Percentiles rank a stretch among this genome's conserved stretches.
Evolutionary conservation across 2,888 invertebrate species (phyloP).

Genomic region (Plebejus argus): DNA sequence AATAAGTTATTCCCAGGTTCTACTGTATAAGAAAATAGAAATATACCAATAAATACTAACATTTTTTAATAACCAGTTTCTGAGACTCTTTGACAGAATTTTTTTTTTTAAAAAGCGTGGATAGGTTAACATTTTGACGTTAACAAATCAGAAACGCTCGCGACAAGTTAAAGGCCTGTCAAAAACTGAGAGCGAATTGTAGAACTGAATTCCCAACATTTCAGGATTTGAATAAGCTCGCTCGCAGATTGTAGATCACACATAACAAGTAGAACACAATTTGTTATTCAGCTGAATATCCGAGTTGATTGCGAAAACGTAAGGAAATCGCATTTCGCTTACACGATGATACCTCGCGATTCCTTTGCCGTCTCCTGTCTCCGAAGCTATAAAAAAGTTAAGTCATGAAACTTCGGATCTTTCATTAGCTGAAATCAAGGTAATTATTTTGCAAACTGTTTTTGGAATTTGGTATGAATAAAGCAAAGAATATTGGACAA

Average conservation of each 20-base stretch:
- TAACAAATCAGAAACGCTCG: no score
- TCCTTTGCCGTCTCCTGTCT: background rate
- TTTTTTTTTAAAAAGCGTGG: background rate
- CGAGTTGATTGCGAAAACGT: background rate
- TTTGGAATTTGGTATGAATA: background rate
- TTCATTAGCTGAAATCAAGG: background rate
- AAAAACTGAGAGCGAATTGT: background rate
- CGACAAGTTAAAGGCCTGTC: no score
- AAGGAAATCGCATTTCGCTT: background rate
- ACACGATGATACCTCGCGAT: conserved; percentile 1
- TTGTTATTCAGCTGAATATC: conserved; percentile 10
- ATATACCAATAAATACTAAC: no score
- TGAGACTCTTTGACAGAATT: no score
- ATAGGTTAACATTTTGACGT: background rate
- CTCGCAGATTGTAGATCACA: background rate
- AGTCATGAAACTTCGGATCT: background rate
- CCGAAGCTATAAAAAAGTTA: background rate
- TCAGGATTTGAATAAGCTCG: background rate
- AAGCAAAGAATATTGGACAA: background rate
- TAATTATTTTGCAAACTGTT: background rate
- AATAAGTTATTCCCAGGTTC: background rate
- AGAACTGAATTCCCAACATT: background rate
- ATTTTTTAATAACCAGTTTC: no score
- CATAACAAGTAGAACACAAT: background rate
- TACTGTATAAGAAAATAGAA: background rate